phyloP scores from a whole-genome alignment of 1,140 invertebrate genomes.

The Neodiprion virginianus region DNA sequence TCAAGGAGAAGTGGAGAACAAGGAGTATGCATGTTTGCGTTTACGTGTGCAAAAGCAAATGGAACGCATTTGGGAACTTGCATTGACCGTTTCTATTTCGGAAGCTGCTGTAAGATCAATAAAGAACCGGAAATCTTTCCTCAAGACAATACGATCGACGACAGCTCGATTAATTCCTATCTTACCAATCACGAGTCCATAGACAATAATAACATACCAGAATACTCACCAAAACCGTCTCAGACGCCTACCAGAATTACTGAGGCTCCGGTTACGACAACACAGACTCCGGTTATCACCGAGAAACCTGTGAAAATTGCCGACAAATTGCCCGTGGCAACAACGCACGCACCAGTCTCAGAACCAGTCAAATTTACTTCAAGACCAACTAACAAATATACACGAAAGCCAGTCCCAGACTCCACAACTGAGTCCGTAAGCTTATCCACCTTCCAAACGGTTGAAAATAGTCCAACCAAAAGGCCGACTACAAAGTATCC shows the following conservation, averaged over 20 bases:
- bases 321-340: background rate
- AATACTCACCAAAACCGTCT: slow-evolving; percentile 50
- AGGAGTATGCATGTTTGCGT: slow-evolving; percentile 93
- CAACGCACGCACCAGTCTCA: background rate
- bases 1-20: slow-evolving; percentile 78
- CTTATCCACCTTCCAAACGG: slow-evolving; percentile 54
- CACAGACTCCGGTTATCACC: background rate
- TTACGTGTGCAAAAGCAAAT: slow-evolving; percentile 89
- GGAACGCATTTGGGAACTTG: slow-evolving; percentile 90
- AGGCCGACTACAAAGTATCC: slow-evolving; percentile 19
- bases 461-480: slow-evolving; percentile 39
- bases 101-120: slow-evolving; percentile 83
- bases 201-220: slow-evolving; percentile 57
- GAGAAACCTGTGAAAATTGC: background rate
- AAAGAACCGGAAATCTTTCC: slow-evolving; percentile 55
- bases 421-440: slow-evolving; percentile 46
- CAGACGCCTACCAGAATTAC: slow-evolving; percentile 23
- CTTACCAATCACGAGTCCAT: slow-evolving; percentile 43
- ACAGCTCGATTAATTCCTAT: slow-evolving; percentile 42
- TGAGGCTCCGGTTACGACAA: background rate
- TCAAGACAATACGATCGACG: slow-evolving; percentile 59
- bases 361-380: background rate
- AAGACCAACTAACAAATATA: slow-evolving; percentile 23
- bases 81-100: slow-evolving; percentile 91
- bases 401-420: slow-evolving; percentile 31